Conservation (phyloP, 2,888 invertebrate species). For the Megalurothrips usitatus region DNA sequence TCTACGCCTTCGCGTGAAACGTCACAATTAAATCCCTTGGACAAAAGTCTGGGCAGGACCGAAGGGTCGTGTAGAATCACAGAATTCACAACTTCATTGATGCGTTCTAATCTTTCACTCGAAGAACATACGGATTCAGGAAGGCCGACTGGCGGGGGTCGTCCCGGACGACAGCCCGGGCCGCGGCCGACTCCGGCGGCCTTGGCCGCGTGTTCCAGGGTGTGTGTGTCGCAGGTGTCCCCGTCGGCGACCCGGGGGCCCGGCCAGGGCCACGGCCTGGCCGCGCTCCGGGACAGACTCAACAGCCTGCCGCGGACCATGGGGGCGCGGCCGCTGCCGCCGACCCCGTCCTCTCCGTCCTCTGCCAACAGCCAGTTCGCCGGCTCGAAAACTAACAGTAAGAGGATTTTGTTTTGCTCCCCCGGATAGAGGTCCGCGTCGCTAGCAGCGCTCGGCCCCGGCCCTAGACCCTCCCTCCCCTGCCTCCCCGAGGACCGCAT, state of each 20-base stretch:
- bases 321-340: constrained; percentile 37
- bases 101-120: too few species aligned
- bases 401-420: background rate
- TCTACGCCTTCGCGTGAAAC: too few species aligned
- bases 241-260: background rate
- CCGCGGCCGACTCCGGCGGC: background rate
- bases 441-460: background rate
- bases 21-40: too few species aligned
- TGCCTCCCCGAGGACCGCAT: constrained; percentile 21
- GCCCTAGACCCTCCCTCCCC: constrained; percentile 14
- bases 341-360: constrained; percentile 31
- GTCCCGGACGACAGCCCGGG: too few species aligned
- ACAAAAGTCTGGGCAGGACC: too few species aligned
- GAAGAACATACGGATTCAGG: too few species aligned
- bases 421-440: background rate
- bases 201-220: background rate
- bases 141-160: too few species aligned
- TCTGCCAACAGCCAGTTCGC: background rate
- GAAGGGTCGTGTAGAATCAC: too few species aligned
- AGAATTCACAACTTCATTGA: too few species aligned
- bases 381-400: background rate
- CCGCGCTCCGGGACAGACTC: background rate
- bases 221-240: constrained; percentile 4
- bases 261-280: background rate
- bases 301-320: constrained; percentile 38